Evolutionary conservation across 1,140 invertebrate genomes (phyloP), one percentile per base, ranked within the genome.

Genomic region (Pseudomyrmex cubaensis): DNA sequence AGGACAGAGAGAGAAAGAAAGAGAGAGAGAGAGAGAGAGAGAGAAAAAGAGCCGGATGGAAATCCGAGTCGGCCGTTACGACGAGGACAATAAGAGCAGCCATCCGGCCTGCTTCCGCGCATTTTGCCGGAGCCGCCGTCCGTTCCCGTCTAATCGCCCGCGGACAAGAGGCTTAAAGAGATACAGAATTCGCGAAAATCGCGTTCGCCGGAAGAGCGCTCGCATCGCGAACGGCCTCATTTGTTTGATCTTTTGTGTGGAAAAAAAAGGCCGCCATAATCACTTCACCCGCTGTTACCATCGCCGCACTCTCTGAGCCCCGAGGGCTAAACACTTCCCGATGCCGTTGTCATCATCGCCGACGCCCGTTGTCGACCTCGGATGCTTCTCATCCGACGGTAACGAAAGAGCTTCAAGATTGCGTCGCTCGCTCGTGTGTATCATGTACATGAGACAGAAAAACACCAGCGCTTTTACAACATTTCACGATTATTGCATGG

Each of bases 21-120:
- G 5, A 4, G 52, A 20, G 77, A 2, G 22, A 44, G 22, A 69
- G 69, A 46, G 73, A 75, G 84, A 87, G 74, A 25, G 25, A 25
- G 25, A 25, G 25, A 69, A 73, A 46, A 77, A 75, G 84, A 88
- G 74, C 50, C 73, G 69, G 57, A 85, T 78, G 82, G 69, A 86
- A 86, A 87, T 87, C 86, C 86, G 74, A 87, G 61, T 84, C 74
- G 80, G 70, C 85, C 85, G 86, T 87, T 84, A 80, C 75, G 74
- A 70, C 62, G 85, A 52, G 85, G 59, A 87, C 86, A 87, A 87
- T 87, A 87, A 87, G 85, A 87, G 85, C 86, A 87, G 62, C 66
- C 77, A 82, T 70, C 77, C 70, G 67, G 54, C 54, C 35, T 52
- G 63, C 83, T 78, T 87, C 80, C 70, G 20, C 46, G 54, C 70